phyloP scores from a whole-genome alignment of 2,113 vertebrate species.

The Tamias sibiricus region DNA sequence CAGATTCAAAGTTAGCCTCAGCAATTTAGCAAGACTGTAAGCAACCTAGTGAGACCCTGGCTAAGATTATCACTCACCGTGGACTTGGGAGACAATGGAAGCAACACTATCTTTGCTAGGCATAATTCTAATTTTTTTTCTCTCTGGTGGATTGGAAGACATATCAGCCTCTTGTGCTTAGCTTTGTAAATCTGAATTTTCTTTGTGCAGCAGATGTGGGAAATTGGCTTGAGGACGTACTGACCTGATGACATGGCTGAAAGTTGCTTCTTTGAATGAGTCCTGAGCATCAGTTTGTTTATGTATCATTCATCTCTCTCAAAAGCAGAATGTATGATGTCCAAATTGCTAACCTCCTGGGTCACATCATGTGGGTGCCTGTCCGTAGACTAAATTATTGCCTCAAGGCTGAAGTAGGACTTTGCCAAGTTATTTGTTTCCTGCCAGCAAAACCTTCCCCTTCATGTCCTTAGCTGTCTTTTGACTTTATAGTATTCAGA shows the following conservation, averaged over 20 bases:
- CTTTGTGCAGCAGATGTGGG: not conserved
- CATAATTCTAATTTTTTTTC: not conserved
- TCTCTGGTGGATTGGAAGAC: constrained; percentile 10
- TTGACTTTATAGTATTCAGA: constrained; percentile 27
- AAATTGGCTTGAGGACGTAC: constrained; percentile 2
- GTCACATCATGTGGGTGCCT: not conserved
- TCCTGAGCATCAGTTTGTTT: not conserved
- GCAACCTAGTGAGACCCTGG: not conserved
- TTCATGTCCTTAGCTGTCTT: not conserved
- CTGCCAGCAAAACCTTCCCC: not conserved
- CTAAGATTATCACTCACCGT: not conserved
- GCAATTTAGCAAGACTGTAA: not conserved
- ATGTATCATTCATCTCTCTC: constrained; percentile 5
- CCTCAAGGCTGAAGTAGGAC: not conserved
- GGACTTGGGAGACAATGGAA: not conserved
- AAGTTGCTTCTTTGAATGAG: constrained; percentile 38
- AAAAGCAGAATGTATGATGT: constrained; percentile 15
- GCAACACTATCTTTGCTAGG: not conserved
- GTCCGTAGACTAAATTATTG: constrained; percentile 40
- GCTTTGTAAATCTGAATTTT: constrained; percentile 6
- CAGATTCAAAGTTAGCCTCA: not conserved
- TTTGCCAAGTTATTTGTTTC: constrained; percentile 46
- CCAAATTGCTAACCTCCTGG: not conserved
- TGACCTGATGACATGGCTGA: not conserved
- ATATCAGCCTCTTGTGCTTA: not conserved